Percentiles rank a stretch among this genome's conserved stretches.
Evolutionary conservation across 2,888 invertebrate genomes (phyloP).

Genomic region (Caenorhabditis panamensis): DNA sequence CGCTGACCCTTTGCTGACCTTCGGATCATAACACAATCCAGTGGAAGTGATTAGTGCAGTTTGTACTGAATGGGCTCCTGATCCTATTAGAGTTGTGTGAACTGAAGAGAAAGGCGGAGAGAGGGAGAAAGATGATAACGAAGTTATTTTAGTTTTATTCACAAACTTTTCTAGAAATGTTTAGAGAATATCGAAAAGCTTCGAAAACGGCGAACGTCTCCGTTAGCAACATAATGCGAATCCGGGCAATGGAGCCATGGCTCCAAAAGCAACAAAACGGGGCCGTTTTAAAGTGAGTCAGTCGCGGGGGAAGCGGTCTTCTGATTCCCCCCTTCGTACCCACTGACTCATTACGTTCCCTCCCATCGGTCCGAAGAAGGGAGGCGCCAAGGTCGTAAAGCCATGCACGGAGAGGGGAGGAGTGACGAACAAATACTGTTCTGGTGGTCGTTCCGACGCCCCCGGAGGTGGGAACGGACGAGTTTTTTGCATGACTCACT

Average conservation of each 20-base stretch:
- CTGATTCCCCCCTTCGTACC: neutral
- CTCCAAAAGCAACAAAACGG: too few relatives aligned
- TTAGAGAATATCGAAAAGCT: too few relatives aligned
- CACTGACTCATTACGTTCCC: constrained; percentile 31
- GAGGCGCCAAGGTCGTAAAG: constrained; percentile 39
- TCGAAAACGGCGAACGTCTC: neutral
- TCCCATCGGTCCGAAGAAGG: constrained; percentile 18
- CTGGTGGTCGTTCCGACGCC: neutral
- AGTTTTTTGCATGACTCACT: constrained; percentile 10
- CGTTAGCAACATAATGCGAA: constrained; percentile 39
- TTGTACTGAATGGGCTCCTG: neutral
- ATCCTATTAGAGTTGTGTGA: neutral
- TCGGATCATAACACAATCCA: neutral
- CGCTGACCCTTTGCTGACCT: neutral
- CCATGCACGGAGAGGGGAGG: constrained; percentile 24
- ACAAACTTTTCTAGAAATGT: too few relatives aligned
- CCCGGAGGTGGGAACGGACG: neutral
- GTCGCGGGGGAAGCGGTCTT: neutral
- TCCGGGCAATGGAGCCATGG: too few relatives aligned
- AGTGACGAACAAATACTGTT: constrained; percentile 16
- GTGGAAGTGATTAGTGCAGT: neutral
- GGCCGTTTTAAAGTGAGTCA: constrained; percentile 29
- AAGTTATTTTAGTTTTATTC: too few relatives aligned
- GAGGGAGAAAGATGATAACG: neutral
- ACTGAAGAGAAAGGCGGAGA: neutral